Base-by-base conservation (phyloP, 2,113 vertebrate species). In the Forbesichthys papilliferus region DNA sequence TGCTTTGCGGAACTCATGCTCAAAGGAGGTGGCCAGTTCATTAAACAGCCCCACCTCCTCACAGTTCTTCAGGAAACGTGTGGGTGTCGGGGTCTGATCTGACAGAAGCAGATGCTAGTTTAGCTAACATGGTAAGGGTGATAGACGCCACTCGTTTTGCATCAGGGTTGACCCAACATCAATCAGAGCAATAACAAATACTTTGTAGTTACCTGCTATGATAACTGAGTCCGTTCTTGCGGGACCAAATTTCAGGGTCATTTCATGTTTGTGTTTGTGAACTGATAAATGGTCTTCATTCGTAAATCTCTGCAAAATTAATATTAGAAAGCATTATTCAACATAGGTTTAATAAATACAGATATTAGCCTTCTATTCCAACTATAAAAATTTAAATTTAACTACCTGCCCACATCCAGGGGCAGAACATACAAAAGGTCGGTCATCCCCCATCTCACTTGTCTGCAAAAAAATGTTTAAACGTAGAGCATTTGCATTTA, bases 261-360 rank as follows among this genome's bases (percentile, higher is more conserved):
- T 98, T 93, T 99, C 96, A 81, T 99, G 97, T 84, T 99, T 99
- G 92, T 98, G 97, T 92, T 95, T 98, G 87, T 99, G 97, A 76
- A 99, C 97, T 13, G 97, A 95, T 87, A 99, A 93, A 90, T 99
- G 97, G 89, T 99, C 97, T 93, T 99, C 97, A 77, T 99, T 99
- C 78, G 97, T 99, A 87, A 99, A 99, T 89, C 96, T 94, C 97
- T 99, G 92, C 65, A 83, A 68, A 68, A 6, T 27, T 2, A 2
- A 27, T 27, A 3, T 27, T 27, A 54, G 48, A 60, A 48, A 34
- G 36, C 0, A 51, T 66, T 3, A 69, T 13, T 61, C 55, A 52
- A 16, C 5, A 11, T 14, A 46, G 10, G 12, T 42, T 55, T 2
- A 11, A 64, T 13, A 51, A 51, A 64, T 48, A 27, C 27, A 27